phyloP scores from a whole-genome alignment of 2,888 invertebrate species.

The Aspidapion aeneum region DNA sequence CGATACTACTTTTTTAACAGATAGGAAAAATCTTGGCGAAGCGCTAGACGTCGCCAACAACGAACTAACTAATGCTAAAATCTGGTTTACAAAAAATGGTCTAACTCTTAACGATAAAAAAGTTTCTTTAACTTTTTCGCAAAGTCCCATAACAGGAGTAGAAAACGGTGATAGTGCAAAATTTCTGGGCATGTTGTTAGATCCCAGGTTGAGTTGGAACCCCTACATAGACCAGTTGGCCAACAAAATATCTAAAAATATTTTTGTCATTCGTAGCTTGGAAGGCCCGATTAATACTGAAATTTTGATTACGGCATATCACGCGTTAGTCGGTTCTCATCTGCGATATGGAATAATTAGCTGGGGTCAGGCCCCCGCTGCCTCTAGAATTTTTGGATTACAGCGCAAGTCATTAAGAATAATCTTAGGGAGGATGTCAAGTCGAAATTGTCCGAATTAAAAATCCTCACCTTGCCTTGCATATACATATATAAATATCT shows the following conservation, averaged over 20 bases:
- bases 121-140: background rate
- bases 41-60: background rate
- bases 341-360: background rate
- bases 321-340: background rate
- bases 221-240: background rate
- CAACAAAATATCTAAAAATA: slow-evolving; percentile 1
- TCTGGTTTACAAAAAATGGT: slow-evolving; percentile 2
- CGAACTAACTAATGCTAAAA: background rate
- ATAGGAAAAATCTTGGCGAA: background rate
- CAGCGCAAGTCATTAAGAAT: background rate
- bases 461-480: background rate
- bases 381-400: background rate
- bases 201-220: too few relatives aligned
- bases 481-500: background rate
- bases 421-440: background rate
- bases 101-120: background rate
- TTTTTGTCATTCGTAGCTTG: background rate
- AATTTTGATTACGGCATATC: background rate
- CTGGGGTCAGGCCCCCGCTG: background rate
- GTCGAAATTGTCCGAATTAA: background rate
- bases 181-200: too few relatives aligned
- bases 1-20: background rate
- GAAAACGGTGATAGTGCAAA: too few relatives aligned
- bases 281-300: background rate
- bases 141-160: background rate